These are phyloP conservation scores for Sterrhoptilus dennistouni DNA, from an alignment of 2,113 vertebrate species.

Conservation along the genomic window DNA sequence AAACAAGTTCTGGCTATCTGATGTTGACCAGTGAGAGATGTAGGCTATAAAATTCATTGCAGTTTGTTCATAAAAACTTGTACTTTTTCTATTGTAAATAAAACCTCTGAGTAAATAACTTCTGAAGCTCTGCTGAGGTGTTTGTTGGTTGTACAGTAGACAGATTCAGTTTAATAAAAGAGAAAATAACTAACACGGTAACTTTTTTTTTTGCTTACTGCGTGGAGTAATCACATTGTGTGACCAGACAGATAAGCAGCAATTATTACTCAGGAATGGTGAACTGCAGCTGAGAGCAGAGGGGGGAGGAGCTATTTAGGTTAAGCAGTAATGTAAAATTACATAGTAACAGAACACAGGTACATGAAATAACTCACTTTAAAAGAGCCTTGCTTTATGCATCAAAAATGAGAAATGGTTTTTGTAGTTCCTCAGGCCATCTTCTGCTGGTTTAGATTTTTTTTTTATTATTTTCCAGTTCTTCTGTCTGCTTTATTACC, in stretches of 20 bases:
- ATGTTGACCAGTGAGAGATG: not conserved
- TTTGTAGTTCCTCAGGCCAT: not conserved
- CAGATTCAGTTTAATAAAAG: not conserved
- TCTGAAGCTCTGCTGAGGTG: not conserved
- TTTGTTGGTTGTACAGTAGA: not conserved
- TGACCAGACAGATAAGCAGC: not conserved
- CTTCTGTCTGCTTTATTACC: not conserved
- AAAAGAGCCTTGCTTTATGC: not conserved
- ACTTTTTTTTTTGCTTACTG: not conserved
- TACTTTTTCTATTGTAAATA: not conserved
- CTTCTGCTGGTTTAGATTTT: not conserved
- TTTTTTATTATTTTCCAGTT: not conserved
- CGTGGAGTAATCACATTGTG: not conserved
- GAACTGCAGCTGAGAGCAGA: not conserved
- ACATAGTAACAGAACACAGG: not conserved
- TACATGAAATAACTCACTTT: not conserved
- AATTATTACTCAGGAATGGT: not conserved
- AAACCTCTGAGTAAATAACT: not conserved
- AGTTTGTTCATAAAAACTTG: not conserved
- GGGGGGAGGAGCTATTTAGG: not conserved
- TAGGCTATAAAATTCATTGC: not conserved
- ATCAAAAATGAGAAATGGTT: not conserved
- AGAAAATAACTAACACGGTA: not conserved
- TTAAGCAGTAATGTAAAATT: not conserved
- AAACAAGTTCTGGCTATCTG: not conserved